These are phyloP conservation scores for Nerophis lumbriciformis DNA, from an alignment of 2,113 vertebrate genomes.

Conservation along the genomic window DNA sequence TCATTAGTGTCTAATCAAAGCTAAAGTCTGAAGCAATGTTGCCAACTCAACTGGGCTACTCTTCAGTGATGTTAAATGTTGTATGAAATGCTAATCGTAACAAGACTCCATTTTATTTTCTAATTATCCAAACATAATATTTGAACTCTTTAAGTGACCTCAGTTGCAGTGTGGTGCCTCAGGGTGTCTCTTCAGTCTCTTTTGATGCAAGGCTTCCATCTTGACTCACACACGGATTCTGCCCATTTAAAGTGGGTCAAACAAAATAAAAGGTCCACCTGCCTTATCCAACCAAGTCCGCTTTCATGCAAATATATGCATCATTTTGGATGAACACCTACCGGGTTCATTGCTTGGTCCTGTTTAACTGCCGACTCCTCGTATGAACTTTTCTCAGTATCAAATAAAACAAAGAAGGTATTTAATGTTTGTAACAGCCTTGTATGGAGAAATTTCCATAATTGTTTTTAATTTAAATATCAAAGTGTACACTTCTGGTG, in stretches of 20 bases:
- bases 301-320: neutral
- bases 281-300: too few species aligned
- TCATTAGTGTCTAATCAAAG: conserved; percentile 1
- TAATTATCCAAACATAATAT: neutral
- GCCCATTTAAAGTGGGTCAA: conserved; percentile 4
- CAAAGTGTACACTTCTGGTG: too few species aligned
- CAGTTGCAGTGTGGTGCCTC: neutral
- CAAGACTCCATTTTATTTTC: neutral
- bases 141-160: too few species aligned
- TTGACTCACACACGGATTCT: neutral
- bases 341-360: neutral
- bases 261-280: neutral
- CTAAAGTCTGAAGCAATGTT: neutral
- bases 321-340: neutral
- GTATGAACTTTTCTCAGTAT: neutral
- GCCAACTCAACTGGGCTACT: neutral
- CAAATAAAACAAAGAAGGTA: too few species aligned
- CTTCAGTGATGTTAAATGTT: neutral
- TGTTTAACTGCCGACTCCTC: neutral
- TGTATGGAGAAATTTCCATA: too few species aligned
- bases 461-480: too few species aligned
- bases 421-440: too few species aligned
- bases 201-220: neutral
- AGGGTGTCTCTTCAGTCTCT: neutral
- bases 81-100: neutral